Conservation (phyloP, 1,140 invertebrate species). For the Hydropsyche tenuis region DNA sequence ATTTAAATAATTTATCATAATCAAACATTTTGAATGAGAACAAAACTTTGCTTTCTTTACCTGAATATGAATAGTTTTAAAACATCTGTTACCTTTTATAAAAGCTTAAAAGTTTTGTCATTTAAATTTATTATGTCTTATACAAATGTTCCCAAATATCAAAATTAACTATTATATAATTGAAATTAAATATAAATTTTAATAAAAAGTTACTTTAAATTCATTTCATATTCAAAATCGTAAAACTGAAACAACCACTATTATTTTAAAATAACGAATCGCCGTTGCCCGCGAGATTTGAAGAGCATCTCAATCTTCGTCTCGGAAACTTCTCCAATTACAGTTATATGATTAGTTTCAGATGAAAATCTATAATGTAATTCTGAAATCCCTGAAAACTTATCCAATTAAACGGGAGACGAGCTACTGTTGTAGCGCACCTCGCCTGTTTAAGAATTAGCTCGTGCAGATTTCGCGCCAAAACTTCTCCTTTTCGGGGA, state of each 20-base stretch:
- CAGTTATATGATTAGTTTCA: conserved; percentile 37
- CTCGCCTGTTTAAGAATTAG: background rate
- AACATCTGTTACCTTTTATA: no score
- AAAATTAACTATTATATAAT: no score
- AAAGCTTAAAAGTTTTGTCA: no score
- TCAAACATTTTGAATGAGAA: no score
- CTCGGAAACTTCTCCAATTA: conserved; percentile 33
- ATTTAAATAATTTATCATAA: no score
- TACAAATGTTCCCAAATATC: no score
- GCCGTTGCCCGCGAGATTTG: background rate
- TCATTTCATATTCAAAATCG: background rate
- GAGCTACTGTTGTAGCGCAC: background rate
- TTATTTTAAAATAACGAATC: background rate
- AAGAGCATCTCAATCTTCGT: conserved; percentile 9
- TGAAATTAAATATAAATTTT: background rate
- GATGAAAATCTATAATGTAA: conserved; percentile 34
- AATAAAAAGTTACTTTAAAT: background rate
- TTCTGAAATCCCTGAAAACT: conserved; percentile 30
- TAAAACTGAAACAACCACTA: background rate
- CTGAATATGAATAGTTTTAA: no score
- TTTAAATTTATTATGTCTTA: no score
- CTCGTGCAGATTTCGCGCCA: no score
- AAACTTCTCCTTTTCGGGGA: no score
- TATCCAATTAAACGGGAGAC: conserved; percentile 28
- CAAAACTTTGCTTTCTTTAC: no score